Base-by-base conservation (phyloP, 1,140 invertebrate genomes). In the Hycleus phaleratus region DNA sequence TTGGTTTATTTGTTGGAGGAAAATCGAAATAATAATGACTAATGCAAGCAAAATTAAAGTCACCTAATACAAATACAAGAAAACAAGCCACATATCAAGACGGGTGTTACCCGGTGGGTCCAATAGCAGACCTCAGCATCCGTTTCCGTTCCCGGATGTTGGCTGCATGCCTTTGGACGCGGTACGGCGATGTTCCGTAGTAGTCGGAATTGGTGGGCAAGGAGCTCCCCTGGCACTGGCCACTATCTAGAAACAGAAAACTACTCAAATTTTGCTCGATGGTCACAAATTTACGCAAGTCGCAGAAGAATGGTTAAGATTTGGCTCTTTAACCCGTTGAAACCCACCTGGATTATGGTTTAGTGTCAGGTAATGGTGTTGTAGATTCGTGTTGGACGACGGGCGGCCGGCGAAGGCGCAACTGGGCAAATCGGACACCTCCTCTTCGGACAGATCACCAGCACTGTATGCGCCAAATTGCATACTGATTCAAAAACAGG, bases 91-190 rank as follows among this genome's bases (percentile, higher is more conserved):
- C 60, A 61, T 64, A 68, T 63, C 58, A 65, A 66, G 61, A 68
- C 59, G 64, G 54, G 60, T 66, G 77, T 84, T 32, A 85, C 82
- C 82, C 82, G 81, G 82, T 84, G 78, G 82, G 82, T 73, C 72
- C 72, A 71, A 74, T 74, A 80, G 82, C 82, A 81, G 87, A 93
- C 90, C 91, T 93, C 81, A 97, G 86, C 92, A 97, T 97, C 68
- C 95, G 82, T 79, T 94, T 93, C 67, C 94, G 80, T 78, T 98
- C 95, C 42, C 95, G 81, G 49, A 96, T 89, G 75, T 94, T 96
- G 39, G 93, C 93, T 2, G 92, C 90, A 63, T 93, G 90, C 56
- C 91, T 79, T 72, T 93, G 91, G 44, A 92, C 87, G 65, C 91
- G 81, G 75, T 93, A 93, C 1, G 87, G 90, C 4, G 87, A 88